Base-by-base conservation (phyloP, 1,140 invertebrate genomes). In the Homarus americanus region DNA sequence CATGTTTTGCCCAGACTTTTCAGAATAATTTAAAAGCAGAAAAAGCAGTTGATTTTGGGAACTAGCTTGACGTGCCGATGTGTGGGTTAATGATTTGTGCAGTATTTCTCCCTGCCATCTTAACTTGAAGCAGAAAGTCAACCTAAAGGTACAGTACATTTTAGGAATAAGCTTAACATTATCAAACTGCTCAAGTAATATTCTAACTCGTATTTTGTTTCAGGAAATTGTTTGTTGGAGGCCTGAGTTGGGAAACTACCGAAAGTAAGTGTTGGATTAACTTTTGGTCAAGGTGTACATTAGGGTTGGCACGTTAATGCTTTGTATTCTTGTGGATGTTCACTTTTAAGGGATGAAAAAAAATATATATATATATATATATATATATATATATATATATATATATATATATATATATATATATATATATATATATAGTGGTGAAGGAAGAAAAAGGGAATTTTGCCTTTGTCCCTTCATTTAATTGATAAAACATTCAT, bases 171-270 rank as follows among this genome's bases (percentile, higher is more conserved):
- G 82, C 28, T 24, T 53, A 49, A 32, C n/a, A 17, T 41, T 32
- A 24, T 12, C 17, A 17, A 4, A 28, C 28, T 44, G n/a, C 15
- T 49, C 15, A 58, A 40, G 34, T 63, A 17, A 1, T 4, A 44
- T n/a, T 40, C 38, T 79, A 24, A 78, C 53, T 40, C 36, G 41
- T 78, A 93, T 92, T 93, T 84, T 93, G 95, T 97, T 96, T 93
- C 96, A 99, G 98, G 96, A 99, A 99, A 96, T 96, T 99, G 93
- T 99, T 99, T 96, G 98, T 99, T 95, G 98, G 98, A 94, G 98
- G 98, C 91, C 95, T 99, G 91, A 99, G 98, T 95, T 99, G 98
- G 98, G 98, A 99, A 96, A 99, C 98, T 36, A 97, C 97, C 94
- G 98, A 99, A 95, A 98, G 98, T 99, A 95, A 98, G 97, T 97